Percentiles rank a stretch among this genome's conserved stretches.
Conservation (phyloP, 2,797 vertebrate genomes). For the Cetoscarus ocellatus region DNA sequence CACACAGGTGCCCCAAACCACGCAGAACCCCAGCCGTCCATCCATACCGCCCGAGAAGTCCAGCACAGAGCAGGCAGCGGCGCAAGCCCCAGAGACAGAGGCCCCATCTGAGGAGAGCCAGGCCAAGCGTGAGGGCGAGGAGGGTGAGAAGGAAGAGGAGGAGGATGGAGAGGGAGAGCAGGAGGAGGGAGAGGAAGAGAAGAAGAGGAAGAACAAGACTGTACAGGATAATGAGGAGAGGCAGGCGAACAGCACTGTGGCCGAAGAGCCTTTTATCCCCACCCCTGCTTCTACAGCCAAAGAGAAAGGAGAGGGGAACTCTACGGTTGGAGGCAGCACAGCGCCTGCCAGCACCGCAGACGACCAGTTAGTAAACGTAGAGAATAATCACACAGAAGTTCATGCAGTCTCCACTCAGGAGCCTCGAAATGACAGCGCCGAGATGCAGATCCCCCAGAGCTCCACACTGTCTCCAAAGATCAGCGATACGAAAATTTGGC, state of each 20-base stretch:
- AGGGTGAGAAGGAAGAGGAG: constrained; percentile 86
- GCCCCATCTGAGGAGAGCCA: constrained; percentile 78
- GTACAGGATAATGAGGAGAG: constrained; percentile 65
- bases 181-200: constrained; percentile 88
- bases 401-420: constrained; percentile 77
- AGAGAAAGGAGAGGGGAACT: constrained; percentile 74
- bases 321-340: constrained; percentile 44
- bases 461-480: constrained; percentile 71
- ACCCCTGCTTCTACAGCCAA: constrained; percentile 84
- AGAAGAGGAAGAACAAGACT: constrained; percentile 87
- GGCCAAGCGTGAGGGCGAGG: constrained; percentile 74
- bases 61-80: constrained; percentile 82
- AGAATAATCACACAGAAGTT: constrained; percentile 41
- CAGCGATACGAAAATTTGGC: constrained; percentile 73
- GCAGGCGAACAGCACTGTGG: constrained; percentile 63
- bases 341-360: constrained; percentile 41
- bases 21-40: constrained; percentile 80
- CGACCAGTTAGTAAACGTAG: constrained; percentile 42
- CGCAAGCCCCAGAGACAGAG: constrained; percentile 83
- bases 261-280: constrained; percentile 70
- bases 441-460: constrained; percentile 82
- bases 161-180: constrained; percentile 83
- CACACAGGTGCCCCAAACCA: constrained; percentile 84
- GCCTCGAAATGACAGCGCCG: constrained; percentile 70
- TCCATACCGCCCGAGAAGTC: constrained; percentile 77